phyloP scores from a whole-genome alignment of 2,113 vertebrate species.

The Maccullochella peelii region DNA sequence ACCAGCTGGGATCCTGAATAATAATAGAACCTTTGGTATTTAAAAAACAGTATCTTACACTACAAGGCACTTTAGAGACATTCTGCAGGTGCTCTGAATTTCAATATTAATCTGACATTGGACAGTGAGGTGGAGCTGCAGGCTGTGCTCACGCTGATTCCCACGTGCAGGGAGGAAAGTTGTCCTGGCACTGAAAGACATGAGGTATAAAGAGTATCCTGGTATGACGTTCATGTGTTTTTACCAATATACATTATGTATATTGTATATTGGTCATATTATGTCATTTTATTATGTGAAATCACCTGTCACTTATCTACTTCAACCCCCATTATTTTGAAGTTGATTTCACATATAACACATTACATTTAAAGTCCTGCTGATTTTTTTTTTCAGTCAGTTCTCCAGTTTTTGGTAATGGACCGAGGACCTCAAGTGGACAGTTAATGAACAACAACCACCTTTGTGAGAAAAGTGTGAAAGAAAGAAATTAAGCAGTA shows the following conservation, averaged over 20 bases:
- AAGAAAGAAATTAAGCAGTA: not conserved
- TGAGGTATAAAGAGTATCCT: not conserved
- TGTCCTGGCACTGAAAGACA: not conserved
- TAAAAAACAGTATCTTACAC: not conserved
- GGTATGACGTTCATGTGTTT: not conserved
- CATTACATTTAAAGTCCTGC: not conserved
- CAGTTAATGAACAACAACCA: constrained; percentile 42
- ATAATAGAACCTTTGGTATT: not conserved
- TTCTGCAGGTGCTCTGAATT: constrained; percentile 13
- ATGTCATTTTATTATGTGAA: not conserved
- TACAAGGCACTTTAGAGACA: constrained; percentile 2
- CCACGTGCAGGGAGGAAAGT: not conserved
- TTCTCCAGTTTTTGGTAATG: constrained; percentile 20
- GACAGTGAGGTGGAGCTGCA: not conserved
- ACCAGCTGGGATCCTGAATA: not conserved
- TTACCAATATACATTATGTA: not conserved
- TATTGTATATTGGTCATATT: too few relatives aligned
- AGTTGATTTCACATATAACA: not conserved
- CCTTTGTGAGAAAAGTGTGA: not conserved
- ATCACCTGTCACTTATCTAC: not conserved
- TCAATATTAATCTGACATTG: constrained; percentile 28
- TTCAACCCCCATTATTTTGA: not conserved
- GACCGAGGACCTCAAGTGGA: constrained; percentile 70
- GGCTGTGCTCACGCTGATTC: constrained; percentile 1
- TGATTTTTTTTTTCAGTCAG: not conserved